Conservation (phyloP, 1,140 invertebrate genomes). For the Drosophila baimaii region DNA sequence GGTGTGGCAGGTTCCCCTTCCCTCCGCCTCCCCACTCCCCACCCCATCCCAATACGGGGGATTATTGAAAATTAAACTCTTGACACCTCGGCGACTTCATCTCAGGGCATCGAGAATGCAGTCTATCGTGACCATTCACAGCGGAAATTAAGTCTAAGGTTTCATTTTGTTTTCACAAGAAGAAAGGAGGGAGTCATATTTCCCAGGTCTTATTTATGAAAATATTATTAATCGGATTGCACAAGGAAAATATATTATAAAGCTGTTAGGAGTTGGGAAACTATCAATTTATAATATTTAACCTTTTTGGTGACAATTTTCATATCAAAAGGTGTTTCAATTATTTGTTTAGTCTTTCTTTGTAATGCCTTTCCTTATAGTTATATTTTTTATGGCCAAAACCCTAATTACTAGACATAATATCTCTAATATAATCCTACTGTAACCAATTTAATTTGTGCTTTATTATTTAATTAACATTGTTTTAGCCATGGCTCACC, state of each 20-base stretch:
- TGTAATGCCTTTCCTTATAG: no score
- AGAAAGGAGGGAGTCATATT: slow-evolving; percentile 3
- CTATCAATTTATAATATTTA: neutral
- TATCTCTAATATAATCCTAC: no score
- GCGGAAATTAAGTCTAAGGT: slow-evolving; percentile 25
- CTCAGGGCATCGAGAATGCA: slow-evolving; percentile 33
- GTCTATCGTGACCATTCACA: slow-evolving; percentile 21
- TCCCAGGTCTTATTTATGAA: neutral
- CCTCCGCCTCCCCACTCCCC: no score
- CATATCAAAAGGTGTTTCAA: no score
- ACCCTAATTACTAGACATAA: neutral
- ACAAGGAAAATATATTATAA: neutral
- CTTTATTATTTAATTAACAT: slow-evolving; percentile 22
- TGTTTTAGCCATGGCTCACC: neutral
- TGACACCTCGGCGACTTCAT: slow-evolving; percentile 38
- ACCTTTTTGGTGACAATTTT: neutral
- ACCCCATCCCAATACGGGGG: slow-evolving; percentile 25
- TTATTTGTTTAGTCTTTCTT: no score
- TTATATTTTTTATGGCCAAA: neutral
- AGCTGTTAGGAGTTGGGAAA: neutral
- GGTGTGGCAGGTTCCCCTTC: slow-evolving; percentile 23
- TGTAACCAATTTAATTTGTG: neutral
- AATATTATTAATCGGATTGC: neutral
- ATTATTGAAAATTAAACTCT: slow-evolving; percentile 52
- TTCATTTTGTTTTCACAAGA: slow-evolving; percentile 15